A percentile compares a stretch with the other conserved stretches of the same genome.
phyloP scores from a whole-genome alignment of 2,888 invertebrate genomes.

The Phyllotreta striolata region DNA sequence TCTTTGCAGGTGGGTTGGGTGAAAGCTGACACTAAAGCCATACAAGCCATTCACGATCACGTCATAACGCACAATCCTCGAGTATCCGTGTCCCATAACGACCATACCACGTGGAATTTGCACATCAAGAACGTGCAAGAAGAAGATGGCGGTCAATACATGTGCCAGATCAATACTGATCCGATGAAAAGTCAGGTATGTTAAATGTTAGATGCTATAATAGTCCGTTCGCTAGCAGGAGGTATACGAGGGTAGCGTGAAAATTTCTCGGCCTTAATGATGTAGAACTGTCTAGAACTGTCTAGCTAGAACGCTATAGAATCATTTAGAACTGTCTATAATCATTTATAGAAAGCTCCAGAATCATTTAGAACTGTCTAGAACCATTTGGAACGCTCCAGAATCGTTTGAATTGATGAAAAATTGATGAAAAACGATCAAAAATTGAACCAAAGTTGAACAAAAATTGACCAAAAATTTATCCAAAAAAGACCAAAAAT shows the following conservation, averaged over 20 bases:
- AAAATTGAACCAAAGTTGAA: too few relatives aligned
- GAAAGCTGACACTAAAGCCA: constrained; percentile 91
- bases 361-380: too few relatives aligned
- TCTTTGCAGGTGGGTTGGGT: constrained; percentile 87
- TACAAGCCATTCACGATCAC: constrained; percentile 91
- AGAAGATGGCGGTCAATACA: constrained; percentile 89
- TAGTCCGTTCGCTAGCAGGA: background rate
- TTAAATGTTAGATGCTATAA: constrained; percentile 1
- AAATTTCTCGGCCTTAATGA: too few relatives aligned
- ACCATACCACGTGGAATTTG: constrained; percentile 88
- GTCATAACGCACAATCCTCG: constrained; percentile 92
- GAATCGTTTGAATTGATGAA: too few relatives aligned
- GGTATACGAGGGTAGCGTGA: too few relatives aligned
- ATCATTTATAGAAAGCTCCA: too few relatives aligned
- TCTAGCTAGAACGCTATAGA: too few relatives aligned
- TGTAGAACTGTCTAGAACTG: background rate
- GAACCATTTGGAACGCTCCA: too few relatives aligned
- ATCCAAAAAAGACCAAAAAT: too few relatives aligned
- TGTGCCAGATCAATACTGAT: constrained; percentile 95
- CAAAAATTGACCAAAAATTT: too few relatives aligned
- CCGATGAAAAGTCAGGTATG: constrained; percentile 93
- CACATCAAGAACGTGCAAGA: constrained; percentile 87
- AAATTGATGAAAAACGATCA: too few relatives aligned
- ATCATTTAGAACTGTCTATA: too few relatives aligned
- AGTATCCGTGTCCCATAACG: constrained; percentile 84